Conservation (phyloP, 2,888 invertebrate species). For the Agriopis marginaria region DNA sequence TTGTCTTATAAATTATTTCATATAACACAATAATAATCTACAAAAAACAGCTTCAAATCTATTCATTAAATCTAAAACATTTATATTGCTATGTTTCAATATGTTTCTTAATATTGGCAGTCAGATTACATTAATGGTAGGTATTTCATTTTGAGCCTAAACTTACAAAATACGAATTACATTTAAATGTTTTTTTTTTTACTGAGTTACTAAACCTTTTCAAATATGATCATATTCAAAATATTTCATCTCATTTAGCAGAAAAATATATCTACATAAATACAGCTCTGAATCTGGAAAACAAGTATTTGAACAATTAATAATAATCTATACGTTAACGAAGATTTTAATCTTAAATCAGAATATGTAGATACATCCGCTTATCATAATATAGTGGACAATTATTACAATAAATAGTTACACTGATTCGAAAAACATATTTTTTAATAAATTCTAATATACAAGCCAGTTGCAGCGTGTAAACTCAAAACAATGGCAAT, state of each 20-base stretch:
- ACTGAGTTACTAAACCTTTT: slow-evolving; percentile 20
- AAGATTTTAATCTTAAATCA: slow-evolving; percentile 11
- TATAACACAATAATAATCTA: slow-evolving; percentile 18
- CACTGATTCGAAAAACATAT: too few species aligned
- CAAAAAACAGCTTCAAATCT: slow-evolving; percentile 20
- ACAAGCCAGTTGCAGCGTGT: slow-evolving; percentile 1
- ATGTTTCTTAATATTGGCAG: slow-evolving; percentile 29
- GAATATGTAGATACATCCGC: neutral
- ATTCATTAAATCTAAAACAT: slow-evolving; percentile 23
- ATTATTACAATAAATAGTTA: slow-evolving; percentile 3
- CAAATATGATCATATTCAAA: slow-evolving; percentile 23
- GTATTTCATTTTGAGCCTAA: slow-evolving; percentile 30
- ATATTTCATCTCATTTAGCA: slow-evolving; percentile 27
- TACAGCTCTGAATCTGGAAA: slow-evolving; percentile 28
- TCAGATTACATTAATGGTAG: slow-evolving; percentile 26
- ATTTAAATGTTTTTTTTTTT: slow-evolving; percentile 10
- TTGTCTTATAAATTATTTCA: slow-evolving; percentile 21
- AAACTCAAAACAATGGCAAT: neutral
- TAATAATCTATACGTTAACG: slow-evolving; percentile 4
- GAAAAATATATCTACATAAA: slow-evolving; percentile 32
- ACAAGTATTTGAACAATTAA: slow-evolving; percentile 8
- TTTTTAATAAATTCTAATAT: too few species aligned
- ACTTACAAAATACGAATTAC: slow-evolving; percentile 22
- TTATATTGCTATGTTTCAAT: slow-evolving; percentile 30
- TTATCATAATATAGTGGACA: slow-evolving; percentile 1